Percentiles rank a stretch among this genome's conserved stretches.
phyloP scores from a whole-genome alignment of 2,113 vertebrate genomes.

The Pitta sordida region DNA sequence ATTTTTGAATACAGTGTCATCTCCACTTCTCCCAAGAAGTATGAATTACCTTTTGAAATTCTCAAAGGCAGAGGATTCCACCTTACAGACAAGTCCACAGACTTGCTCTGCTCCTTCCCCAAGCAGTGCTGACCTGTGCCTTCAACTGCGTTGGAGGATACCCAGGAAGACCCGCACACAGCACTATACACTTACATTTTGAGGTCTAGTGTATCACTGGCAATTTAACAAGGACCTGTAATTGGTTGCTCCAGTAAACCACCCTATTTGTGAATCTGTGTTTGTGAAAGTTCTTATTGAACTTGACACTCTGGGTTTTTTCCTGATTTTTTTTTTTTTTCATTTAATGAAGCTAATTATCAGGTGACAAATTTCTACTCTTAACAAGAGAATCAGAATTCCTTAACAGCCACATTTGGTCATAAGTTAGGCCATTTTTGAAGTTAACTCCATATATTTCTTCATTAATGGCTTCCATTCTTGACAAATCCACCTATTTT shows the following conservation, averaged over 20 bases:
- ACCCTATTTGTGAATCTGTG: not conserved
- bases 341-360: not conserved
- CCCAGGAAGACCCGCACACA: not conserved
- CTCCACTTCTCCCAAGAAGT: not conserved
- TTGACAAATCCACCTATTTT: not conserved
- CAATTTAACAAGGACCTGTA: not conserved
- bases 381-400: not conserved
- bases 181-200: no score
- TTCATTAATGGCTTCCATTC: not conserved
- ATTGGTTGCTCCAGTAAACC: not conserved
- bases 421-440: not conserved
- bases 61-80: not conserved
- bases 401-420: not conserved
- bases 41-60: not conserved
- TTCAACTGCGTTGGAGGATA: not conserved
- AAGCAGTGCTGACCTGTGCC: not conserved
- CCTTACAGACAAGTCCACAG: not conserved
- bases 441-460: fast-evolving
- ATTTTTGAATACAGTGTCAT: not conserved
- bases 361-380: not conserved
- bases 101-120: not conserved
- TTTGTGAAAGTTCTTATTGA: not conserved
- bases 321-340: not conserved
- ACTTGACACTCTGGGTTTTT: not conserved
- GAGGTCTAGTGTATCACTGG: no score